These are phyloP conservation scores for Macrotrachela quadricornifera DNA, from an alignment of 1,140 invertebrate species.

Conservation along the genomic window DNA sequence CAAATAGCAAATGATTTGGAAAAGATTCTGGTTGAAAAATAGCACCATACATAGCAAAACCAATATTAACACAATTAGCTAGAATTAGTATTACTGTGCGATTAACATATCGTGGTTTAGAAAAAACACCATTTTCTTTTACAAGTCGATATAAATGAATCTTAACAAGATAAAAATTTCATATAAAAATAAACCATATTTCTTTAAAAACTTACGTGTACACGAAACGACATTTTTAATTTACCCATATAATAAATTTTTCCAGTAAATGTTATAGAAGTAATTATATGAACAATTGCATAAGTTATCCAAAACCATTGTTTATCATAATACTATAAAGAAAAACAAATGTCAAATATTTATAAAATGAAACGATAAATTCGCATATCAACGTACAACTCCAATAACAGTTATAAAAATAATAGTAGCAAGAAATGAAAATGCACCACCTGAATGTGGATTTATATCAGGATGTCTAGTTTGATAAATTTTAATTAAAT, in stretches of 20 bases:
- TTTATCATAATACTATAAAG: neutral
- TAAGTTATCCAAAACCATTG: neutral
- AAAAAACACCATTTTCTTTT: neutral
- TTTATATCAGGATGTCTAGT: constrained; percentile 70
- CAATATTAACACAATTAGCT: constrained; percentile 53
- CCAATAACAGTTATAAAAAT: constrained; percentile 61
- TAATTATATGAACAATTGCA: constrained; percentile 44
- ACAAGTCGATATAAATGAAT: neutral
- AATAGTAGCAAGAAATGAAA: constrained; percentile 50
- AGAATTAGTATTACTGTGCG: constrained; percentile 29
- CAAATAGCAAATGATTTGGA: constrained; percentile 52
- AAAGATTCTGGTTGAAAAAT: constrained; percentile 48
- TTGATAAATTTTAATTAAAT: constrained; percentile 73
- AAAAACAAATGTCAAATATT: neutral
- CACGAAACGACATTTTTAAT: constrained; percentile 37
- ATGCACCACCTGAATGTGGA: constrained; percentile 56
- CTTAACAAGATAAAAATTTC: no score
- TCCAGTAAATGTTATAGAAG: constrained; percentile 47
- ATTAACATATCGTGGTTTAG: constrained; percentile 13
- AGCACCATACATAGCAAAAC: constrained; percentile 45
- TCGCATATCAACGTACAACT: constrained; percentile 32
- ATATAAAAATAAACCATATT: no score
- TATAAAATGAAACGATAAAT: constrained; percentile 9
- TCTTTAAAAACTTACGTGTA: constrained; percentile 1
- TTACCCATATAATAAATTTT: constrained; percentile 67